phyloP scores from a whole-genome alignment of 2,113 vertebrate species.

The Melanocharis versteri region DNA sequence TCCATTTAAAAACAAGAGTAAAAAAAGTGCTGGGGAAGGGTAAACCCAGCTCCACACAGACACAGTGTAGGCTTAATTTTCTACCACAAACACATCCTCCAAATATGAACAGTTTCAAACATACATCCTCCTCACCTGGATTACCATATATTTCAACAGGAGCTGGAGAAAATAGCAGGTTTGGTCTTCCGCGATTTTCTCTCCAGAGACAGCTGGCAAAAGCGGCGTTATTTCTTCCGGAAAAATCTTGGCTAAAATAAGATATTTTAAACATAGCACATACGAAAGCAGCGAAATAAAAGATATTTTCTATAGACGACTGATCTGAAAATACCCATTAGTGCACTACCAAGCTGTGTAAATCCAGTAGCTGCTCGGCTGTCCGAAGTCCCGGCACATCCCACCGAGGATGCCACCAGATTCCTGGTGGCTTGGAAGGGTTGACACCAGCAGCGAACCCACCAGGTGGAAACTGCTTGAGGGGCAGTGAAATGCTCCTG shows the following conservation, averaged over 20 bases:
- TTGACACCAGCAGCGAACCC: neutral
- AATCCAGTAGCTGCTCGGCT: neutral
- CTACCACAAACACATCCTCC: neutral
- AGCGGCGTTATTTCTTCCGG: conserved; percentile 94
- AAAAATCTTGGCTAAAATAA: conserved; percentile 83
- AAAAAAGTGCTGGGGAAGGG: neutral
- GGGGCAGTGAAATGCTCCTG: fast-evolving
- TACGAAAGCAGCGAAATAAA: neutral
- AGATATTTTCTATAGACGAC: neutral
- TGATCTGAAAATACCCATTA: neutral
- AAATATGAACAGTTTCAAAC: neutral
- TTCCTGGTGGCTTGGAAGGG: fast-evolving
- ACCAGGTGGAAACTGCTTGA: fast-evolving
- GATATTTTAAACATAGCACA: neutral
- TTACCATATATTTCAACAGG: conserved; percentile 92
- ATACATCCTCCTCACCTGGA: conserved; percentile 79
- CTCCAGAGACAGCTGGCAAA: conserved; percentile 85
- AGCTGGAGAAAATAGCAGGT: conserved; percentile 94
- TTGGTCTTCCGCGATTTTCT: conserved; percentile 89
- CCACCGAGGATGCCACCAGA: fast-evolving
- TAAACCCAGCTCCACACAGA: neutral
- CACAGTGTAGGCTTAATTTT: fast-evolving
- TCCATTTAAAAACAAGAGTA: neutral
- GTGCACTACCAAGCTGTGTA: fast-evolving
- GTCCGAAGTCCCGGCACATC: fast-evolving